Percentiles rank a stretch among this genome's conserved stretches.
Evolutionary conservation across 2,113 vertebrate genomes (phyloP).

Genomic region (Narcine bancroftii): DNA sequence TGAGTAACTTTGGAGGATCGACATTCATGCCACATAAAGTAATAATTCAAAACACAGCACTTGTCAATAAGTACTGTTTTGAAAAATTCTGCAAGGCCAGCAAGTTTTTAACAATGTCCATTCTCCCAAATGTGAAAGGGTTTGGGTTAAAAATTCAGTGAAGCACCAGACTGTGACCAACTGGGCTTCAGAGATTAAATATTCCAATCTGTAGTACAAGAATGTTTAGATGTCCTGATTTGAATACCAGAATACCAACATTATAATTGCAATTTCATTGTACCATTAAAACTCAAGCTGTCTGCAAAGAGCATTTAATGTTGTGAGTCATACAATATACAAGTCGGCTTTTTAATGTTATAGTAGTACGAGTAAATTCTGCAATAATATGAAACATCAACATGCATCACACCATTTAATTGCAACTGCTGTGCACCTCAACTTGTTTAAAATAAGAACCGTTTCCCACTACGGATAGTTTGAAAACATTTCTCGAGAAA

Average conservation of each 20-base stretch:
- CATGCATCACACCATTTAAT: not conserved
- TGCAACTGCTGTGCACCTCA: not conserved
- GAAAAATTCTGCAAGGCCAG: not conserved
- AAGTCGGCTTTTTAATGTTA: not conserved
- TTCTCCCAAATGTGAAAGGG: not conserved
- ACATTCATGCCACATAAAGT: not conserved
- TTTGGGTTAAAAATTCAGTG: not conserved
- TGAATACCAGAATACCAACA: not conserved
- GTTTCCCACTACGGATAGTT: too few relatives aligned
- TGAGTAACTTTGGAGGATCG: not conserved
- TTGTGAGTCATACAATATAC: not conserved
- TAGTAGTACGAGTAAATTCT: not conserved
- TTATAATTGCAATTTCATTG: not conserved
- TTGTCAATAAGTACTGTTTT: not conserved
- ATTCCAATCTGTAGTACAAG: not conserved
- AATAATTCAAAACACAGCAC: not conserved
- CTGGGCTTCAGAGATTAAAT: not conserved
- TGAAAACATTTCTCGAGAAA: not conserved
- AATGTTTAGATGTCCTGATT: not conserved
- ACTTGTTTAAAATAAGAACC: not conserved
- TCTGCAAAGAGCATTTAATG: slow-evolving; percentile 11
- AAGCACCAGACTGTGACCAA: not conserved
- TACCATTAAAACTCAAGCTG: not conserved
- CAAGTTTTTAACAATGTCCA: not conserved
- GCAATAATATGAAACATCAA: not conserved